These are phyloP conservation scores for Centropristis striata DNA, from an alignment of 2,113 vertebrate genomes.

Conservation along the genomic window DNA sequence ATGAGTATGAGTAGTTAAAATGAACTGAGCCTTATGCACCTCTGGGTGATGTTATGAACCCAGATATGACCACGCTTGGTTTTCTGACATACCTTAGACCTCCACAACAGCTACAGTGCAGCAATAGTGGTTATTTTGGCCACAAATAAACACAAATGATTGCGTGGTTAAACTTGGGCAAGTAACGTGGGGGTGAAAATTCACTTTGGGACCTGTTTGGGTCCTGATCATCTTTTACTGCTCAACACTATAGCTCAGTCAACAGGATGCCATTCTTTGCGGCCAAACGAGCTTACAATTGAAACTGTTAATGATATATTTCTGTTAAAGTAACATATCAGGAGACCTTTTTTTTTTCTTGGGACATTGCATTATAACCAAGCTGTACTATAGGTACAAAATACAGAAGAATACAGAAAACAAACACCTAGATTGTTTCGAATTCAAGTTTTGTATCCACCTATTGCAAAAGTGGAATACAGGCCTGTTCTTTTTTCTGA, in stretches of 20 bases:
- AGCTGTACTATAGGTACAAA: neutral
- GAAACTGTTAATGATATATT: slow-evolving; percentile 4
- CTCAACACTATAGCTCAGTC: neutral
- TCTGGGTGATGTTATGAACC: too few species aligned
- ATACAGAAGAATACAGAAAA: neutral
- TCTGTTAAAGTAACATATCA: neutral
- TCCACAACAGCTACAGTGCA: too few species aligned
- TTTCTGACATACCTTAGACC: too few species aligned
- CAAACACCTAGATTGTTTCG: neutral
- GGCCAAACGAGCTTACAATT: slow-evolving; percentile 8
- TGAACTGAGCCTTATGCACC: too few species aligned
- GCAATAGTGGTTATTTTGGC: too few species aligned
- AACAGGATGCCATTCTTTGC: neutral
- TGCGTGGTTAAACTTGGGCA: too few species aligned
- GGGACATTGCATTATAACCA: neutral
- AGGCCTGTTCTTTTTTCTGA: neutral
- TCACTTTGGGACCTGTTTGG: too few species aligned
- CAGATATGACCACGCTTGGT: too few species aligned
- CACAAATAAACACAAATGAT: too few species aligned
- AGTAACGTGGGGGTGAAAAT: too few species aligned
- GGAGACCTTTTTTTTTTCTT: neutral
- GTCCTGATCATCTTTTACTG: neutral
- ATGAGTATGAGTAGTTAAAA: too few species aligned
- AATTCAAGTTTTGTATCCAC: neutral
- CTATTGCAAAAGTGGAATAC: neutral